Percentiles rank a stretch among this genome's conserved stretches.
These are phyloP conservation scores for Lordiphosa andalusiaca DNA, from an alignment of 2,888 invertebrate genomes.

Conservation along the genomic window DNA sequence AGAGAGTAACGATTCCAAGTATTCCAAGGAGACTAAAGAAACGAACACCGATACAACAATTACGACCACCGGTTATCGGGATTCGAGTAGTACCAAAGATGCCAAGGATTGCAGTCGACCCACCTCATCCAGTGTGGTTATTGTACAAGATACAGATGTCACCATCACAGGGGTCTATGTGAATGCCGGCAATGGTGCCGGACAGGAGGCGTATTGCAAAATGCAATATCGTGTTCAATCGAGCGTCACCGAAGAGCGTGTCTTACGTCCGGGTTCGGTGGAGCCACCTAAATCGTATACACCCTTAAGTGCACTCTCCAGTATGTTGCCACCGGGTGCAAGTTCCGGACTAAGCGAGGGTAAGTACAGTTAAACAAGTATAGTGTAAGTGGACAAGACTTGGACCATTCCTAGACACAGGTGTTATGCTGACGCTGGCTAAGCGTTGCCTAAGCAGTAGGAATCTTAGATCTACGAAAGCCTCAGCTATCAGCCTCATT, in stretches of 20 bases:
- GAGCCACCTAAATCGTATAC: constrained; percentile 86
- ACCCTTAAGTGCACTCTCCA: constrained; percentile 90
- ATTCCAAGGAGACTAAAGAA: constrained; percentile 77
- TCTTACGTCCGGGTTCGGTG: constrained; percentile 83
- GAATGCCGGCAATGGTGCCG: constrained; percentile 87
- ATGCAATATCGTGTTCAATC: constrained; percentile 95
- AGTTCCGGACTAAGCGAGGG: constrained; percentile 62
- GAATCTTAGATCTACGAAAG: no score
- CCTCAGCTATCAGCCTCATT: no score
- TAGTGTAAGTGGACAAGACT: not conserved
- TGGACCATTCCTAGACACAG: no score
- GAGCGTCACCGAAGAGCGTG: constrained; percentile 92
- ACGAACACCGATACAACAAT: constrained; percentile 76
- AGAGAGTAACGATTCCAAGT: constrained; percentile 77
- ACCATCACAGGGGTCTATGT: constrained; percentile 93
- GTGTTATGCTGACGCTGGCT: no score
- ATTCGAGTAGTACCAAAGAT: constrained; percentile 75
- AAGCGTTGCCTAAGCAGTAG: no score
- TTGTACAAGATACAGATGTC: constrained; percentile 92
- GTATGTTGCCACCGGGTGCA: constrained; percentile 91
- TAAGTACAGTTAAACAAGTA: constrained; percentile 34
- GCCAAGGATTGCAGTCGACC: constrained; percentile 78
- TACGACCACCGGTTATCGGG: constrained; percentile 70
- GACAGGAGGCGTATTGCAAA: constrained; percentile 91
- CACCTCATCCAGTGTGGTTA: constrained; percentile 85